Conservation (phyloP, 2,797 vertebrate genomes). For the Alcedo quadribrachys region DNA sequence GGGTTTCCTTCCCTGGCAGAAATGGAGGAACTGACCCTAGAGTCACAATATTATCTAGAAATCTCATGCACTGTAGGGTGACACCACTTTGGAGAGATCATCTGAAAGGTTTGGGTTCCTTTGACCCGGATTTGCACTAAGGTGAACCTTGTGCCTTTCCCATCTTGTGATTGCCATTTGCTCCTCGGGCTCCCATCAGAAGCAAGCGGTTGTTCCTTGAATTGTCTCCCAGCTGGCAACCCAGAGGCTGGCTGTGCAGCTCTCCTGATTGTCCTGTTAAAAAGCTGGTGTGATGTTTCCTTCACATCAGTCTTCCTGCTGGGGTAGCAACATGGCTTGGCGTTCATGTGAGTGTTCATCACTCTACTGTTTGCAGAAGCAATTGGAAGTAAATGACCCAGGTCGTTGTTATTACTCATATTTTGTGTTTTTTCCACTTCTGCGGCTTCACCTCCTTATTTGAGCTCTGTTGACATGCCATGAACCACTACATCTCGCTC, state of each 20-base stretch:
- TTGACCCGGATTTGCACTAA: neutral
- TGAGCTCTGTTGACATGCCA: slow-evolving; percentile 15
- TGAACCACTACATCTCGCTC: neutral
- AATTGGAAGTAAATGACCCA: slow-evolving; percentile 59
- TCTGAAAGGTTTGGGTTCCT: neutral
- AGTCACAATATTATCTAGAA: neutral
- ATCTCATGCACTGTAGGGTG: rapidly evolving
- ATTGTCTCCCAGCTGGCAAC: neutral
- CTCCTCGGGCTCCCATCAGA: neutral
- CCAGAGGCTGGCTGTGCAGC: neutral
- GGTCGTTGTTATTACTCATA: slow-evolving; percentile 47
- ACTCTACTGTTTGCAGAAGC: slow-evolving; percentile 49
- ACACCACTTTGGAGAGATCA: neutral
- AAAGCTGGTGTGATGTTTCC: neutral
- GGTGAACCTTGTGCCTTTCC: neutral
- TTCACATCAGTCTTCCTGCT: neutral
- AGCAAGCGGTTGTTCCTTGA: neutral
- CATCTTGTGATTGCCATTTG: rapidly evolving
- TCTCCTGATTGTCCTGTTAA: slow-evolving; percentile 12
- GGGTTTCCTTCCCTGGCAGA: neutral
- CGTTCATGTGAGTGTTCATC: slow-evolving; percentile 6
- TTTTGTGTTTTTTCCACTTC: slow-evolving; percentile 47
- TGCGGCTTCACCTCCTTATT: slow-evolving; percentile 38
- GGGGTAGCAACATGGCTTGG: neutral
- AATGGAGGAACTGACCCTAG: neutral